Conservation (phyloP, 2,797 vertebrate species). For the Trichosurus vulpecula region DNA sequence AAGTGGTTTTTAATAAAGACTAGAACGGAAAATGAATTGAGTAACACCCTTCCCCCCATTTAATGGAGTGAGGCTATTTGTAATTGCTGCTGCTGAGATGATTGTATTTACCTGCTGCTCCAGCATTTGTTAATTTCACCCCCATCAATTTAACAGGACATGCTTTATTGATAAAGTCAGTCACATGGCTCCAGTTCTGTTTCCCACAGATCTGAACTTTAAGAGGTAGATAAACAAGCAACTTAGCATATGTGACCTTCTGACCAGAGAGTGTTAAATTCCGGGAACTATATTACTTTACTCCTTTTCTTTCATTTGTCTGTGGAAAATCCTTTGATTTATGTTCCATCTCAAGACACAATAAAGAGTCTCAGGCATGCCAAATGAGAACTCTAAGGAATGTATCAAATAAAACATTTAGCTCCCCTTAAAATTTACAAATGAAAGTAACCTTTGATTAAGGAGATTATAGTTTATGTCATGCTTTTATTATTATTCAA, state of each 20-base stretch:
- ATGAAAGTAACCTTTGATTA: constrained; percentile 78
- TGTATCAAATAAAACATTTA: constrained; percentile 73
- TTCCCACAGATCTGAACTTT: constrained; percentile 81
- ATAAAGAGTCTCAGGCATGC: constrained; percentile 81
- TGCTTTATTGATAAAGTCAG: constrained; percentile 81
- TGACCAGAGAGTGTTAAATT: constrained; percentile 84
- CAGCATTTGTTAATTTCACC: constrained; percentile 74
- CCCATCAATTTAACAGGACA: constrained; percentile 72
- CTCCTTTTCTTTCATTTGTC: constrained; percentile 81
- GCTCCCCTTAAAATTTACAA: constrained; percentile 71
- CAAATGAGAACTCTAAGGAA: constrained; percentile 71
- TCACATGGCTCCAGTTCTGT: constrained; percentile 77
- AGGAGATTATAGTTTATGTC: constrained; percentile 56
- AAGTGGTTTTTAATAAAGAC: constrained; percentile 63
- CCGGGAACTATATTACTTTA: constrained; percentile 82
- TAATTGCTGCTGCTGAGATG: constrained; percentile 37
- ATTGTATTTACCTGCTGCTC: constrained; percentile 70
- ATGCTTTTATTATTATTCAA: constrained; percentile 56
- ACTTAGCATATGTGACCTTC: constrained; percentile 85
- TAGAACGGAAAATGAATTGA: constrained; percentile 51
- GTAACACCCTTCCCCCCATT: not conserved
- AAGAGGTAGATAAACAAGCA: constrained; percentile 84
- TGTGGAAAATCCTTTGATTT: constrained; percentile 84
- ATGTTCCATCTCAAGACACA: constrained; percentile 80
- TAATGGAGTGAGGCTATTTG: not conserved